Evolutionary conservation across 2,113 vertebrate genomes (phyloP).

Genomic region (Istiophorus platypterus): DNA sequence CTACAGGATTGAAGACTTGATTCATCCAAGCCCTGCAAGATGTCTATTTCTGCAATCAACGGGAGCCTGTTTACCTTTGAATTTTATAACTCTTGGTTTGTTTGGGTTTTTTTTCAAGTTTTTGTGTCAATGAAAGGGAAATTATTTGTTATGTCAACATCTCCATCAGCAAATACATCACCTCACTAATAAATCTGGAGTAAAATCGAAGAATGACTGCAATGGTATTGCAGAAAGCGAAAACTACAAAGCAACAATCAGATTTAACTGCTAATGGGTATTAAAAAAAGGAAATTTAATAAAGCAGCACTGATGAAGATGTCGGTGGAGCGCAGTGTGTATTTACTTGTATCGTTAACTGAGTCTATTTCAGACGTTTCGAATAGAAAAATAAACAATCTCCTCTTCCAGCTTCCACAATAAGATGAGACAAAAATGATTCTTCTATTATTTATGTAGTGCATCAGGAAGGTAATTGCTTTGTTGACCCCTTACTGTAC

Average conservation of each 20-base stretch:
- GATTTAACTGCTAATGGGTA: not conserved
- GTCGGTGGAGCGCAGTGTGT: not conserved
- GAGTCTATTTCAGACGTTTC: not conserved
- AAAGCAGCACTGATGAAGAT: too few relatives aligned
- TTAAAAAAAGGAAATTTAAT: too few relatives aligned
- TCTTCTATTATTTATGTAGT: not conserved
- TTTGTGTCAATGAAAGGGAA: conserved; percentile 23
- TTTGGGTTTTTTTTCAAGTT: not conserved
- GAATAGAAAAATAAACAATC: not conserved
- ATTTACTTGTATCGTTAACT: not conserved
- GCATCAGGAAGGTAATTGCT: not conserved
- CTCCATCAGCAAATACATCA: not conserved
- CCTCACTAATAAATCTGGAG: not conserved
- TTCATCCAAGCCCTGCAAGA: conserved; percentile 30
- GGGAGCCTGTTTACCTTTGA: conserved; percentile 9
- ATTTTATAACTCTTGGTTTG: not conserved
- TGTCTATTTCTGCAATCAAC: conserved; percentile 33
- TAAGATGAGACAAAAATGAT: not conserved
- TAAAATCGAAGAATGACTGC: not conserved
- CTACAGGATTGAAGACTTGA: conserved; percentile 30
- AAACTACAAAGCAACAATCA: not conserved
- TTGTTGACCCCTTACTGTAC: not conserved
- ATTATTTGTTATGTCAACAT: not conserved
- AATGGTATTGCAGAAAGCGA: not conserved
- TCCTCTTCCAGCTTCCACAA: not conserved